Percentiles rank a stretch among this genome's conserved stretches.
Conservation (phyloP, 1,140 invertebrate genomes). For the Aricia agestis region DNA sequence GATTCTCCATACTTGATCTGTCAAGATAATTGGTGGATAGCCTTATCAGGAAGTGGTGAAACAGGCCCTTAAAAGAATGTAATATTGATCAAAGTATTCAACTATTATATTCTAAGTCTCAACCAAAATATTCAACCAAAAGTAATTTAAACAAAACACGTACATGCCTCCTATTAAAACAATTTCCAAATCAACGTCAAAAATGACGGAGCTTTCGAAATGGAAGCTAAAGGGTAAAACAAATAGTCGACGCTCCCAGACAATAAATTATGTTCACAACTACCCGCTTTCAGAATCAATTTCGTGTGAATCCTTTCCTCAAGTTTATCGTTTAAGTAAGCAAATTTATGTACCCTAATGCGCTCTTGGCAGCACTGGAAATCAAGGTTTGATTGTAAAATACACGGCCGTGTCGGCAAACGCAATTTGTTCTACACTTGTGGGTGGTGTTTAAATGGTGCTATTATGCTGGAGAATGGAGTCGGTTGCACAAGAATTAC, state of each 20-base stretch:
- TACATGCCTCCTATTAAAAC: not conserved
- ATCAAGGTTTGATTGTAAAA: slow-evolving; percentile 74
- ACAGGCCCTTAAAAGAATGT: too few species aligned
- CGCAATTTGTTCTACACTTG: slow-evolving; percentile 68
- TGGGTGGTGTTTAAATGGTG: slow-evolving; percentile 70
- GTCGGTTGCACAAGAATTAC: slow-evolving; percentile 66
- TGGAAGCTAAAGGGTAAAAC: slow-evolving; percentile 17
- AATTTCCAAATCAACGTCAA: not conserved
- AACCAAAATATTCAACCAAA: not conserved
- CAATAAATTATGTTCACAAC: slow-evolving; percentile 26
- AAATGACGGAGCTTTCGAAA: slow-evolving; percentile 4
- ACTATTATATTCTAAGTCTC: too few species aligned
- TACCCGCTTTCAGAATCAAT: slow-evolving; percentile 49
- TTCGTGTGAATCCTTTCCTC: slow-evolving; percentile 53
- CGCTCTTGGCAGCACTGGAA: slow-evolving; percentile 59
- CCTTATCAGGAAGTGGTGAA: too few species aligned
- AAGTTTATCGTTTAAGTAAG: slow-evolving; percentile 63
- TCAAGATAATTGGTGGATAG: too few species aligned
- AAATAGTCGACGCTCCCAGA: slow-evolving; percentile 14
- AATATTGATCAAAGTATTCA: too few species aligned
- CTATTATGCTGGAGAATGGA: slow-evolving; percentile 60
- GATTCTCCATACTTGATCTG: too few species aligned
- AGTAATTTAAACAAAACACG: not conserved
- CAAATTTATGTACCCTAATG: slow-evolving; percentile 69
- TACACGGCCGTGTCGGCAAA: slow-evolving; percentile 61